Base-by-base conservation (phyloP, 2,888 invertebrate species). In the Cheilosia vulpina region DNA sequence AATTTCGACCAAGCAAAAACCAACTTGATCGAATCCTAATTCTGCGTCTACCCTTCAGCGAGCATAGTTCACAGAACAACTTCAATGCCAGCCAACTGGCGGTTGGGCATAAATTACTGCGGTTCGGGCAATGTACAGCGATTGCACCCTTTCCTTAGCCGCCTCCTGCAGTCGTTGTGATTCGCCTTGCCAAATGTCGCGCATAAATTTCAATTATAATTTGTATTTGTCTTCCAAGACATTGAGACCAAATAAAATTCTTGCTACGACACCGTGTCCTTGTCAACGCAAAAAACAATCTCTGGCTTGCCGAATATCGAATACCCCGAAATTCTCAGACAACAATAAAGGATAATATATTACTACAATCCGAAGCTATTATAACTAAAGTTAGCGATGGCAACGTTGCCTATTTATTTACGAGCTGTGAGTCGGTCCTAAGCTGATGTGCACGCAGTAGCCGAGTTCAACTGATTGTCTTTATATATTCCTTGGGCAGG, bases 361-460 rank as follows among this genome's bases (percentile, higher is more conserved):
- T 55, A 68, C 62, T 53, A 24, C 81, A 76, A 81, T 85, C 66
- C 68, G 57, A 63, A 31, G 68, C 76, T 72, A 85, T 85, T 85
- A 7, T 6, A 85, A 66, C 75, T 41, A 55, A 57, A 31, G 62
- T 63, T 77, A 77, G 77, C 71, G 38, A 17, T 66, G 75, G 80
- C 43, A 80, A 85, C 73, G 63, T 58, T 84, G 73, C 79, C 83
- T 73, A 83, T 47, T 73, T 63, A 84, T 79, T 84, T 79, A 84
- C 69, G 58, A 69, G 41, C 21, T 47, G 24, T 53, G 50, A n/a
- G 19, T 6, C 4, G 55, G 17, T 31, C 38, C 7, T 65, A 47
- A 60, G 45, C 45, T 17, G 21, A 19, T 41, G 47, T 21, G 55
- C 38, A 55, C 34, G 31, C 6, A 38, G 34, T 38, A 38, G 11